Evolutionary conservation across 2,797 vertebrate genomes (phyloP).

Genomic region (Amniataba percoides): DNA sequence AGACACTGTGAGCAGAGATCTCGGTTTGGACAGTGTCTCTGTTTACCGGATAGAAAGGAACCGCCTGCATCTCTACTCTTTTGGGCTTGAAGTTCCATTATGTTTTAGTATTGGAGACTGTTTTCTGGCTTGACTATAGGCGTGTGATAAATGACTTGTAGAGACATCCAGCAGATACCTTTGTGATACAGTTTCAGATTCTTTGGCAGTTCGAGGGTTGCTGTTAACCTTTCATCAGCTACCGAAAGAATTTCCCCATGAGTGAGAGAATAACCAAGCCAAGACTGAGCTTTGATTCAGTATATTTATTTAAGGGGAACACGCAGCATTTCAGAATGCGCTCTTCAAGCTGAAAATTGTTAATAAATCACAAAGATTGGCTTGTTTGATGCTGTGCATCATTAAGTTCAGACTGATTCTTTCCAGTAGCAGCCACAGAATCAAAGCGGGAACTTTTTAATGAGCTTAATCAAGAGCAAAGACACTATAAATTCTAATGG

Average conservation of each 20-base stretch:
- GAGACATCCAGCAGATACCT: slow-evolving; percentile 55
- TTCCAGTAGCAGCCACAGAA: slow-evolving; percentile 50
- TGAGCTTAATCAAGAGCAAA: slow-evolving; percentile 51
- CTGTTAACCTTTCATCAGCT: slow-evolving; percentile 49
- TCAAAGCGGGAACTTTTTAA: slow-evolving; percentile 60
- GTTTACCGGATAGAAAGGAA: slow-evolving; percentile 73
- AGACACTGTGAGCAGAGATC: slow-evolving; percentile 53
- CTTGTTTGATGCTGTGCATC: slow-evolving; percentile 58
- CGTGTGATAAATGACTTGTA: slow-evolving; percentile 48
- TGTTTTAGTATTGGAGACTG: slow-evolving; percentile 45
- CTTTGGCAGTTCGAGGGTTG: slow-evolving; percentile 45
- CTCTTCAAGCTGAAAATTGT: slow-evolving; percentile 46
- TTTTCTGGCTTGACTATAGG: slow-evolving; percentile 59
- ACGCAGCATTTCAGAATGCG: slow-evolving; percentile 49
- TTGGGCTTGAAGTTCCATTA: slow-evolving; percentile 58
- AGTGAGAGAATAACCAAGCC: slow-evolving; percentile 38
- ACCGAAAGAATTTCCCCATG: slow-evolving; percentile 33
- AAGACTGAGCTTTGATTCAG: slow-evolving; percentile 36
- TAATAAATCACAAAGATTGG: slow-evolving; percentile 42
- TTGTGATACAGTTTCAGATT: slow-evolving; percentile 57
- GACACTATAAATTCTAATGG: slow-evolving; percentile 36
- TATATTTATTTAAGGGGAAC: slow-evolving; percentile 58
- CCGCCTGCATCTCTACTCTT: slow-evolving; percentile 53
- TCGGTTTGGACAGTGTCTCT: slow-evolving; percentile 64
- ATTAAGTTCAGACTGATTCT: slow-evolving; percentile 41